Evolutionary conservation across 2,113 vertebrate species (phyloP).

Genomic region (Coracopsis vasa): DNA sequence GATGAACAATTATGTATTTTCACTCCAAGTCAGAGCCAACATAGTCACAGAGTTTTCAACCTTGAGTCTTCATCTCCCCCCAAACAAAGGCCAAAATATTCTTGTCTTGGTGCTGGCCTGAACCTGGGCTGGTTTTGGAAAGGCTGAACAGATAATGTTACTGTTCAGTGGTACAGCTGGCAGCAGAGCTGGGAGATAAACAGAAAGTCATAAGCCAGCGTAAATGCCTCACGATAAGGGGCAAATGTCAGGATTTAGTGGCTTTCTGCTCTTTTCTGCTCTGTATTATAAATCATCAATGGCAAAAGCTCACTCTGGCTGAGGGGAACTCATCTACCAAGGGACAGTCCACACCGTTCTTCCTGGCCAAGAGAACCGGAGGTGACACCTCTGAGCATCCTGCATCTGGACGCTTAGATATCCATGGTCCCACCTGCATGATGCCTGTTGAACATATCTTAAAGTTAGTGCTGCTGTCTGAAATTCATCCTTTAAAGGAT

Average conservation of each 20-base stretch:
- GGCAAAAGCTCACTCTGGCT: background rate
- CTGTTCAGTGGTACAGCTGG: background rate
- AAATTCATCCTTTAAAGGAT: background rate
- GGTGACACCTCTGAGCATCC: background rate
- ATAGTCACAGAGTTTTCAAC: rapidly evolving
- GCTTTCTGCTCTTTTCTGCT: background rate
- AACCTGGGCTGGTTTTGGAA: background rate
- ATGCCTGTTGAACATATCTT: rapidly evolving
- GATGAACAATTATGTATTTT: rapidly evolving
- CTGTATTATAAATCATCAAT: background rate
- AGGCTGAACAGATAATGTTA: background rate
- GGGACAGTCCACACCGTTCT: background rate
- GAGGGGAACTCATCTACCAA: background rate
- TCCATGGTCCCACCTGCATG: rapidly evolving
- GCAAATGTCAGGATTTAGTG: background rate
- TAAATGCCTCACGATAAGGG: background rate
- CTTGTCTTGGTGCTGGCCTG: background rate
- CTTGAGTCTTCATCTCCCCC: background rate
- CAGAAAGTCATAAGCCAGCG: background rate
- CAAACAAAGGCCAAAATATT: background rate
- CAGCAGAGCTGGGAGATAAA: background rate
- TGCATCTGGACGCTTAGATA: background rate
- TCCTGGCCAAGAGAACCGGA: background rate
- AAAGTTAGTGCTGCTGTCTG: background rate
- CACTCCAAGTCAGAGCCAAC: background rate